Percentiles rank a stretch among this genome's conserved stretches.
These are phyloP conservation scores for Tamias sibiricus DNA, from an alignment of 2,113 vertebrate species.

Conservation along the genomic window DNA sequence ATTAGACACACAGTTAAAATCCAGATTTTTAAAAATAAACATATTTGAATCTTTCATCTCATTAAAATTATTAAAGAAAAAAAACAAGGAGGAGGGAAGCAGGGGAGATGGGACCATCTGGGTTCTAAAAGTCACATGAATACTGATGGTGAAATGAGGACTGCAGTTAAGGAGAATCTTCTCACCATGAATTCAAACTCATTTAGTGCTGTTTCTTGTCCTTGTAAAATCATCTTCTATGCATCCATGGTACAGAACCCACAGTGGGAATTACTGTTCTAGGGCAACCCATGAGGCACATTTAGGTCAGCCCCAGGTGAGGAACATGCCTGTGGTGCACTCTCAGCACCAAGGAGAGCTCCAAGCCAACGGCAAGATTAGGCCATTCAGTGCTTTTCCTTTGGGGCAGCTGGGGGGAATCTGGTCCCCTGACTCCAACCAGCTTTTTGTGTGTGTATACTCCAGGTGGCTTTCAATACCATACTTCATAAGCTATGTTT, in stretches of 20 bases:
- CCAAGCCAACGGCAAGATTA: neutral
- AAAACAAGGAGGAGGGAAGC: neutral
- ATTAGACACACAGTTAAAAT: conserved; percentile 7
- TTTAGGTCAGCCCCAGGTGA: neutral
- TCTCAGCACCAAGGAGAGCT: conserved; percentile 70
- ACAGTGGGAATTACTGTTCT: neutral
- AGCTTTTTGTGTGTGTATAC: neutral
- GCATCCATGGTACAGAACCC: no score
- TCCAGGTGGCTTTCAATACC: neutral
- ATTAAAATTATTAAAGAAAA: neutral
- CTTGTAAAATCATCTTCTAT: neutral
- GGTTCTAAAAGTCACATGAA: neutral
- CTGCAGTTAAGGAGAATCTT: neutral
- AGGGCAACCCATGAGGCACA: neutral
- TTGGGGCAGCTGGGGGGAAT: neutral
- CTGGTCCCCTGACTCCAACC: neutral
- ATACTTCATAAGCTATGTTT: neutral
- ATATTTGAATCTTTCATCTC: neutral
- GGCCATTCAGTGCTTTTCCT: neutral
- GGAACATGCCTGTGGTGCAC: neutral
- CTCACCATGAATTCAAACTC: neutral
- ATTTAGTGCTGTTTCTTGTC: neutral
- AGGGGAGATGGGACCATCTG: neutral
- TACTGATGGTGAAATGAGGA: neutral
- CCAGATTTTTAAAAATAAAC: neutral